Evolutionary conservation across 1,140 invertebrate species (phyloP).

Genomic region (Centruroides vittatus): DNA sequence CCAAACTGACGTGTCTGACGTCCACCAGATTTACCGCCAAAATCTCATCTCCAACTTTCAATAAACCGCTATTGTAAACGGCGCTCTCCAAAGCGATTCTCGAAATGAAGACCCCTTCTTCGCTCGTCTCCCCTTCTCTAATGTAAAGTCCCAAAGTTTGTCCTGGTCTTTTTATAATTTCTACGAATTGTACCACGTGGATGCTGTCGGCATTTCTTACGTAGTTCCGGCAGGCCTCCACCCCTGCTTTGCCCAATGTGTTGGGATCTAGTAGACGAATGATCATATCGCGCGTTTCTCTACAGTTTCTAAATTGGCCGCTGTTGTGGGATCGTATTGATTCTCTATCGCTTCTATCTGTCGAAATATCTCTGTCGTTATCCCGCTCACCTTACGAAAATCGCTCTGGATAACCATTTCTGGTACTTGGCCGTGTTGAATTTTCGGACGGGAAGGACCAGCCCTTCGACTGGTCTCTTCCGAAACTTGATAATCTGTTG

Average conservation of each 20-base stretch:
- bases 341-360: conserved; percentile 92
- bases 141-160: conserved; percentile 97
- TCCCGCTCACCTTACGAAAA: conserved; percentile 61
- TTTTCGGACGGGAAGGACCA: conserved; percentile 13
- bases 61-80: conserved; percentile 87
- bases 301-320: conserved; percentile 76
- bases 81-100: conserved; percentile 92
- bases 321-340: conserved; percentile 71
- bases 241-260: conserved; percentile 62
- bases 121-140: conserved; percentile 85
- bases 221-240: conserved; percentile 38
- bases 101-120: conserved; percentile 95
- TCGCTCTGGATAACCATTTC: conserved; percentile 86
- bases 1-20: conserved; percentile 90
- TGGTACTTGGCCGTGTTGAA: conserved; percentile 28
- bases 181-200: conserved; percentile 72
- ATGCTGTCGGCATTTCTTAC: conserved; percentile 10
- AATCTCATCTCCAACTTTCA: conserved; percentile 94
- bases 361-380: conserved; percentile 72
- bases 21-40: conserved; percentile 94
- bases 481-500: background rate
- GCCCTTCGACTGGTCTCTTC: background rate
- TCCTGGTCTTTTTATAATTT: conserved; percentile 96
- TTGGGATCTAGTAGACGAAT: conserved; percentile 68
- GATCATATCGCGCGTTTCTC: conserved; percentile 85